Base-by-base conservation (phyloP, 2,888 invertebrate genomes). In the Gisinianus flammeolus region DNA sequence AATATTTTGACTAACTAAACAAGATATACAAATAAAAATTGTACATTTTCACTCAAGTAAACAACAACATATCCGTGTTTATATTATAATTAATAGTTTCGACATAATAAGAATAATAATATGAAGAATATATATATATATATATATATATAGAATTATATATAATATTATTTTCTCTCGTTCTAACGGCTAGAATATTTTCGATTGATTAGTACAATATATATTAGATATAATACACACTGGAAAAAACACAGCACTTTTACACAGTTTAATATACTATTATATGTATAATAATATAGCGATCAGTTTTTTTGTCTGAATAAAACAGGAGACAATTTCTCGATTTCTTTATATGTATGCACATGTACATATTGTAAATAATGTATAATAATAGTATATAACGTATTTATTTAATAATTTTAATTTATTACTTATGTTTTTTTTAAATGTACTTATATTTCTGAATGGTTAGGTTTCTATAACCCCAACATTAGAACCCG, bases 401-500 rank as follows among this genome's bases (percentile, higher is more conserved):
- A 58, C 24, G 24, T 58, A 58, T 44, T 44, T 44, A 44, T 44
- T 44, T 44, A 44, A 44, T 19, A 44, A 44, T 44, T 62, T 26
- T 62, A 28, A 26, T 58, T 62, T 62, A 62, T 62, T 62, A 62
- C 62, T 62, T 28, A 24, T 62, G 22, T 26, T 62, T 62, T 24
- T 26, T 62, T 62, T 62, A 62, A 62, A 62, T 62, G 62, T 62
- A 62, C 24, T 24, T 62, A 22, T 24, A 26, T 62, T 56, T 56
- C 31, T 44, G 26, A 30, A 56, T 54, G n/a, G 69, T 69, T 28
- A 69, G 44, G n/a, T 35, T 35, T 69, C 54, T 30, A 35, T 66
- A 26, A 22, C 4, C 44, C 44, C 19, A 28, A 74, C 12, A 58
- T 44, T 77, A 77, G 86, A 91, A 87, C 86, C 91, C 91, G 86